Evolutionary conservation across 2,888 invertebrate species (phyloP).

Genomic region (Drosophila sordidula): DNA sequence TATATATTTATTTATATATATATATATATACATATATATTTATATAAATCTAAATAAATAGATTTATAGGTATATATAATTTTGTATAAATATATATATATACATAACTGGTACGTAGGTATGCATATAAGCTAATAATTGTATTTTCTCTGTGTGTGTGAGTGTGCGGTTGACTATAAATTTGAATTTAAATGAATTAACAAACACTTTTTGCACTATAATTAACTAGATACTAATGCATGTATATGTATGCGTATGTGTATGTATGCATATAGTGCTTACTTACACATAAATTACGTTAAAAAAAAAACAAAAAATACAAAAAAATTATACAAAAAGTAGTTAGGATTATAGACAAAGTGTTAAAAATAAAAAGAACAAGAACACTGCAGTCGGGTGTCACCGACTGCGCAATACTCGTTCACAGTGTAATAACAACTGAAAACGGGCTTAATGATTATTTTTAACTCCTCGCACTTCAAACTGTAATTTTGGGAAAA

Average conservation of each 20-base stretch:
- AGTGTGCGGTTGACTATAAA: conserved; percentile 47
- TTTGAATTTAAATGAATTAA: conserved; percentile 42
- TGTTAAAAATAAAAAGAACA: neutral
- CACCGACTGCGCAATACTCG: too few species aligned
- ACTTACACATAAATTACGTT: conserved; percentile 10
- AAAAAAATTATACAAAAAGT: neutral
- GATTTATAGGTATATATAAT: too few species aligned
- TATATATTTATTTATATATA: conserved; percentile 7
- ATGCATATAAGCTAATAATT: conserved; percentile 43
- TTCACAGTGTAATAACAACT: too few species aligned
- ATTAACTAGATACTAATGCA: conserved; percentile 35
- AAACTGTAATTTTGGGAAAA: too few species aligned
- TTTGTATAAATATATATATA: conserved; percentile 3
- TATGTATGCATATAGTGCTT: conserved; percentile 4
- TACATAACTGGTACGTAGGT: conserved; percentile 1
- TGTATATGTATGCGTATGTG: conserved; percentile 1
- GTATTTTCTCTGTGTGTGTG: conserved; percentile 22
- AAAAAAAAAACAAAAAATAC: conserved; percentile 5
- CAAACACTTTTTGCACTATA: conserved; percentile 53
- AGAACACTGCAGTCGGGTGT: neutral
- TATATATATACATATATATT: neutral
- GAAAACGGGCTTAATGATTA: too few species aligned
- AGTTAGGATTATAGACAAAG: neutral
- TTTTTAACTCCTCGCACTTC: too few species aligned
- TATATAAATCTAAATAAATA: too few species aligned